Conservation (phyloP, 2,797 vertebrate species). For the Fringilla coelebs region DNA sequence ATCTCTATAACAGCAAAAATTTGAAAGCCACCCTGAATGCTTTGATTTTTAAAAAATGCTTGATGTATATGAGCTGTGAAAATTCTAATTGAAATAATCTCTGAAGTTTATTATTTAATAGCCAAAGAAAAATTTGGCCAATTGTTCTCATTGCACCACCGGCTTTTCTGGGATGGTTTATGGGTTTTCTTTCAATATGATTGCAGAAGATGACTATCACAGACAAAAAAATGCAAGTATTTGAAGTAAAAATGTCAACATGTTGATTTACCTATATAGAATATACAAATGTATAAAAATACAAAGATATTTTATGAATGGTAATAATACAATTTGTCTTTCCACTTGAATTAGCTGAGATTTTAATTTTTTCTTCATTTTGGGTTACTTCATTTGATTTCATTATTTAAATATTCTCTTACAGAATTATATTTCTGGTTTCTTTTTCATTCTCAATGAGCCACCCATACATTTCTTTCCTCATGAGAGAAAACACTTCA, state of each 20-base stretch:
- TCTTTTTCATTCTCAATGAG: not conserved
- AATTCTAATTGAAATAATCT: constrained; percentile 1
- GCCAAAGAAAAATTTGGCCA: not conserved
- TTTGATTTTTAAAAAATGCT: constrained; percentile 22
- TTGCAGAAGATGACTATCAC: not conserved
- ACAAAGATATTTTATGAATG: not conserved
- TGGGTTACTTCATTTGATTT: not conserved
- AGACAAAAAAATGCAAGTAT: not conserved
- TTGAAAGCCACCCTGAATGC: not conserved
- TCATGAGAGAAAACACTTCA: not conserved
- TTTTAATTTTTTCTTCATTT: not conserved
- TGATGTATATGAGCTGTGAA: not conserved
- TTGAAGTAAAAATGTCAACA: not conserved
- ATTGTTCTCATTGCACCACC: not conserved
- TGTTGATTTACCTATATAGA: not conserved
- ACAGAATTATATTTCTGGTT: not conserved
- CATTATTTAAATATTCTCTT: not conserved
- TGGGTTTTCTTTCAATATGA: not conserved
- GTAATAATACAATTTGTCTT: not conserved
- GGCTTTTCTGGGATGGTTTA: not conserved
- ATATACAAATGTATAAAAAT: not conserved
- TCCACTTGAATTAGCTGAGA: not conserved
- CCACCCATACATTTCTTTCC: not conserved
- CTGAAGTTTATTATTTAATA: not conserved
- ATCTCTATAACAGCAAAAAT: not conserved